Evolutionary conservation across 1,140 invertebrate genomes (phyloP).

Genomic region (Paraescarpia echinospica): DNA sequence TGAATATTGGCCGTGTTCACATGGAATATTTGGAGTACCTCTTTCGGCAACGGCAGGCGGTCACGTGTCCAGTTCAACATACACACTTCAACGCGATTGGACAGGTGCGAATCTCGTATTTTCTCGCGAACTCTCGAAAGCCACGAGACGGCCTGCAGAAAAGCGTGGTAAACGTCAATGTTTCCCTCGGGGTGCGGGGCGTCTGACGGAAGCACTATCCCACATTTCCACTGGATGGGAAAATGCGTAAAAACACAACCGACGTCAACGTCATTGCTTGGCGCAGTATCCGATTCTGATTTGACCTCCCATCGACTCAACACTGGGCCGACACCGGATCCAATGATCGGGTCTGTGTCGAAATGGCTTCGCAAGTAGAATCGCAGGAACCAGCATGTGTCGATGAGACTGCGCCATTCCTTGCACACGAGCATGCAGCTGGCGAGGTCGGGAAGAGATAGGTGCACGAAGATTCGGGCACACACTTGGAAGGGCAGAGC

Average conservation of each 20-base stretch:
- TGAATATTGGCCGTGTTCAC: background rate
- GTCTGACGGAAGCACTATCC: background rate
- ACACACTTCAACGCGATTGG: conserved; percentile 1
- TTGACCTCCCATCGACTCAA: background rate
- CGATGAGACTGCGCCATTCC: conserved; percentile 20
- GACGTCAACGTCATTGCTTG: no score
- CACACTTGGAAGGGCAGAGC: conserved; percentile 9
- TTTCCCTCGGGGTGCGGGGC: background rate
- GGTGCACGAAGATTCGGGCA: background rate
- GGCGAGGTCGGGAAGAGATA: background rate
- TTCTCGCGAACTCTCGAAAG: background rate
- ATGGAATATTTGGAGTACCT: background rate
- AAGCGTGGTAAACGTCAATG: background rate
- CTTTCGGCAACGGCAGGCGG: background rate
- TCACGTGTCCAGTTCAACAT: conserved; percentile 7
- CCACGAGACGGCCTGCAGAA: background rate
- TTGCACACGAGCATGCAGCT: conserved; percentile 18
- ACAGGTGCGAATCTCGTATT: background rate
- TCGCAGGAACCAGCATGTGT: conserved; percentile 11
- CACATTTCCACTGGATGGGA: conserved; percentile 3
- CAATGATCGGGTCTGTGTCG: background rate
- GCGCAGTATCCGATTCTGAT: background rate
- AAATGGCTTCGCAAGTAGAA: background rate
- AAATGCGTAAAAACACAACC: conserved; percentile 9
- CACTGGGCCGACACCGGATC: background rate